Evolutionary conservation across 2,888 invertebrate genomes (phyloP).

Genomic region (Apamea epomidion): DNA sequence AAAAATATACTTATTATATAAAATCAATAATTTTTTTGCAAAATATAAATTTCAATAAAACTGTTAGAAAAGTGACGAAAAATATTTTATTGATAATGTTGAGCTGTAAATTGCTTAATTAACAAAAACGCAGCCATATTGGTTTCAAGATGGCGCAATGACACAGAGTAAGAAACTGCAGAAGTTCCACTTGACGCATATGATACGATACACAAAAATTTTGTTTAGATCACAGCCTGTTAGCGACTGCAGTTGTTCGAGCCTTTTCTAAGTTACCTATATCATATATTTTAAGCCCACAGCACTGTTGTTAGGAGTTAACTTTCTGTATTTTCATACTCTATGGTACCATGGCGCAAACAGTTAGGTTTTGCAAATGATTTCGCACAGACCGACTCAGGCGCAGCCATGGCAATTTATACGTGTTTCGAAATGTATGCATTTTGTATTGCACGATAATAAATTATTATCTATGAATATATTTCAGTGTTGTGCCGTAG

Average conservation of each 20-base stretch:
- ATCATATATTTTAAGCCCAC: neutral
- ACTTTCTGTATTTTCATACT: conserved; percentile 44
- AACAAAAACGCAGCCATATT: conserved; percentile 62
- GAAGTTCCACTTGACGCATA: conserved; percentile 2
- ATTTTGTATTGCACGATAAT: conserved; percentile 73
- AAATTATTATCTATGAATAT: conserved; percentile 67
- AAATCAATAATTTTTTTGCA: conserved; percentile 25
- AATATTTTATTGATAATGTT: conserved; percentile 60
- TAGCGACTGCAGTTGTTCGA: neutral
- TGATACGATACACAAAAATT: too few relatives aligned
- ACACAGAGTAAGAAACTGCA: conserved; percentile 15
- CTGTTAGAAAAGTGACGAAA: conserved; percentile 29
- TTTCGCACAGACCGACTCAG: conserved; percentile 66
- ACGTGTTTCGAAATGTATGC: conserved; percentile 69
- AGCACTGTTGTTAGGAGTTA: neutral
- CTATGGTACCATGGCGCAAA: conserved; percentile 52
- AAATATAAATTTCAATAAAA: conserved; percentile 21
- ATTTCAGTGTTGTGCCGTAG: conserved; percentile 35
- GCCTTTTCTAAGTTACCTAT: neutral
- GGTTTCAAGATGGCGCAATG: conserved; percentile 42
- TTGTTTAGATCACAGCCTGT: neutral
- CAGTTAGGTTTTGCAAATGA: conserved; percentile 70
- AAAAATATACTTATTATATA: neutral
- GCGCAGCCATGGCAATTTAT: conserved; percentile 73
- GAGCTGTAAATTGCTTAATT: conserved; percentile 63